Evolutionary conservation across 2,888 invertebrate species (phyloP), one percentile per base, ranked within the genome.

Genomic region (Parthenolecanium corni): DNA sequence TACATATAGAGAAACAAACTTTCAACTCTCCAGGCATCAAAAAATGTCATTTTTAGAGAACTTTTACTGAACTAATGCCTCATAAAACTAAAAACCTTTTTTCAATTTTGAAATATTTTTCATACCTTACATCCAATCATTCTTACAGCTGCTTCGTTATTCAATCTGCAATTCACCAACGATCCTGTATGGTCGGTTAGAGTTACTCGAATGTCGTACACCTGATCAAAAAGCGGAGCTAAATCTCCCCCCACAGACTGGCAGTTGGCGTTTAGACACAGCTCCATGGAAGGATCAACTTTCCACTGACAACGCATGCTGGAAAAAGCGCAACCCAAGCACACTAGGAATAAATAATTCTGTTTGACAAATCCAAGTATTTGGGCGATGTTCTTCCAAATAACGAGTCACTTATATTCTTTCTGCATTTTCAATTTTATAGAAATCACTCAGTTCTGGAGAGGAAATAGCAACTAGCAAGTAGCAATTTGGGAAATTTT

Each of bases 171-270:
- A 65, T 77, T 81, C 0, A 73, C 71, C 18, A 86, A 67, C 24
- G 82, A 81, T 9, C 85, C 85, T 0, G 85, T 85, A 66, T 84
- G 84, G 71, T 86, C 86, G 9, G 81, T 76, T 42, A 85, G 74
- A 3, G 78, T 78, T 1, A 86, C 74, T 61, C 77, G 76, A n/a
- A 86, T 73, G 68, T 85, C 83, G 64, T 79, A 80, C 47, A 72
- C 73, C 42, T 73, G 69, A 38, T 66, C 65, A 11, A 67, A 52
- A n/a, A 63, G 72, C 62, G 51, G 70, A 67, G 53, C 70, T 65
- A 71, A 71, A 21, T 67, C 67, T 16, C 71, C 72, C 24, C 69
- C 70, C 46, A 70, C 70, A 3, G 70, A 70, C 2, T 72, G 70
- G 68, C 77, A 77, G 36, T 73, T 71, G 2, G 67, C 42, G 67